Evolutionary conservation across 2,888 invertebrate species (phyloP), one percentile per base, ranked within the genome.

Genomic region (Micoletzkya japonica): DNA sequence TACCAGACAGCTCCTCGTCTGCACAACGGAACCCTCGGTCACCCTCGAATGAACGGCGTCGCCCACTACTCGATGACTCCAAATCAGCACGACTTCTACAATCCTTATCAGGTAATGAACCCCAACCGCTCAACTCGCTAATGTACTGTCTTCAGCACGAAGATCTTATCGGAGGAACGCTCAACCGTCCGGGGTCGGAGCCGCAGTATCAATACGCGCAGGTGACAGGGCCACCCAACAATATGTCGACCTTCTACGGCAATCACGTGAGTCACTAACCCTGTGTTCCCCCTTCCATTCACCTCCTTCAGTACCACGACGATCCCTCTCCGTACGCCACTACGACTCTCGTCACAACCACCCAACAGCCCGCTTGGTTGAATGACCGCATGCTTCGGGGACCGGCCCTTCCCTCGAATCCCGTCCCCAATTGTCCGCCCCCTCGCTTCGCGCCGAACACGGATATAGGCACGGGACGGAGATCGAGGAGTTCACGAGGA

Each of bases 241-340:
- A 79, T 61, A 74, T 79, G 75, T 74, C 75, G 20, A 80, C 78
- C 3, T 82, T 82, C 74, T 77, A 81, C 66, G 76, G 78, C n/a
- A 74, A 75, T 60, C 81, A 73, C 58, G 67, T 64, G 17, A 30
- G 39, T 34, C 7, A n/a, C 14, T 58, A 14, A n/a, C n/a, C n/a
- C n/a, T n/a, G n/a, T n/a, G n/a, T n/a, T n/a, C n/a, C 17, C 39
- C 39, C 39, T 39, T 39, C 39, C 17, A 39, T 17, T 39, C 39
- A 39, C 17, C 17, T 17, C n/a, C 61, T 77, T 56, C 49, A 78
- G 74, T 78, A 77, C 71, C 77, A 80, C 61, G 81, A 83, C 61
- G 82, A 84, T 56, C 85, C 85, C 14, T 82, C 80, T 26, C 85
- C 85, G 26, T 85, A 85, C 58, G 85, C 85, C 4, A 84, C 84